Percentiles rank a stretch among this genome's conserved stretches.
Evolutionary conservation across 2,113 vertebrate genomes (phyloP).

Genomic region (Rhinoptilus africanus): DNA sequence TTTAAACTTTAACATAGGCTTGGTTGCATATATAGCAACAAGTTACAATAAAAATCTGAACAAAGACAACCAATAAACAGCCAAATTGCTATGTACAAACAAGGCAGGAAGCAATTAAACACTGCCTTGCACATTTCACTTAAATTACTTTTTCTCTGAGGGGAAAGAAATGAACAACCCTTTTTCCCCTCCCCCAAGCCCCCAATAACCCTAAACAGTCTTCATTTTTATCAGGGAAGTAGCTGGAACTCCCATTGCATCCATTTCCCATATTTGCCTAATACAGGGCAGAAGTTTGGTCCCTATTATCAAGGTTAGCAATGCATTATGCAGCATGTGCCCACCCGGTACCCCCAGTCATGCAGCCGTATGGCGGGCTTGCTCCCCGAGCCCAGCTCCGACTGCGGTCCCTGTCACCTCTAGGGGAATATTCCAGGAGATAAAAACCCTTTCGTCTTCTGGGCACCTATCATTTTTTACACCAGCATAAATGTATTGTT

Average conservation of each 20-base stretch:
- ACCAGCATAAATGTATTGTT: background rate
- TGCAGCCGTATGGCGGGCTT: background rate
- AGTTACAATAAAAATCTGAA: conserved; percentile 74
- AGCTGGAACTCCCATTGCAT: background rate
- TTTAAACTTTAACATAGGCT: conserved; percentile 70
- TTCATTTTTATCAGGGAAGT: conserved; percentile 7
- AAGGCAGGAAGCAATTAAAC: conserved; percentile 74
- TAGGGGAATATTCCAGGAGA: background rate
- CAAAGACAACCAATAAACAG: conserved; percentile 76
- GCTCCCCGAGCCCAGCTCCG: accelerated
- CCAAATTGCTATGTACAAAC: conserved; percentile 74
- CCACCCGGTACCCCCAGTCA: background rate
- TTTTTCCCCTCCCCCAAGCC: conserved; percentile 6
- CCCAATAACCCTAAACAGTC: background rate
- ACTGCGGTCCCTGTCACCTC: background rate
- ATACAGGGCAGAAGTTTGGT: background rate
- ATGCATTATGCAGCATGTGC: background rate
- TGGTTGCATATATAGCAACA: conserved; percentile 73
- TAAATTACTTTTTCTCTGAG: conserved; percentile 68
- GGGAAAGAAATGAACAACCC: conserved; percentile 17
- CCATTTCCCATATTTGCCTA: background rate
- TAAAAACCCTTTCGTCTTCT: background rate
- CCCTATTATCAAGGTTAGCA: background rate
- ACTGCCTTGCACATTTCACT: conserved; percentile 55
- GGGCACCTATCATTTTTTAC: background rate